Base-by-base conservation (phyloP, 2,113 vertebrate genomes). In the Cynopterus brachyotis region DNA sequence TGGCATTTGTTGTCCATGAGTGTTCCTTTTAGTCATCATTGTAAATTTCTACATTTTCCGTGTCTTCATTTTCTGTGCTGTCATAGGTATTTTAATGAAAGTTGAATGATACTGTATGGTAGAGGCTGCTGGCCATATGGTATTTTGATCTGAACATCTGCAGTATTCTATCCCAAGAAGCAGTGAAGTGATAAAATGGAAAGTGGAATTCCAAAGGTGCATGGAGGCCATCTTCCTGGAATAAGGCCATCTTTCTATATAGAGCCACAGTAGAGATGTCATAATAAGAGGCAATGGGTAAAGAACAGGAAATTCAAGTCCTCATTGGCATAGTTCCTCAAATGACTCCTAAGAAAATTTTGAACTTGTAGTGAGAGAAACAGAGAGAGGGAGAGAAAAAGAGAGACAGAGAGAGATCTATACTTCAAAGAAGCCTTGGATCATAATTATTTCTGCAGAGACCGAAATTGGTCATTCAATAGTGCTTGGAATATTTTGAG, bases 361-460 rank as follows among this genome's bases (percentile, higher is more conserved):
- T 81, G 64, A 80, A 13, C 50, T 80, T 92, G 19, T 10, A 30
- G 28, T 12, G 30, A 86, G 37, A 83, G 24, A 42, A 1, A 28
- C 8, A 60, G 53, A 82, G 57, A 22, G 3, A 26, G 9, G 15
- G 28, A 78, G 16, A 57, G 9, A 32, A 59, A 24, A 0, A 62
- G 16, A 53, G 24, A 78, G 16, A 59, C 5, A 28, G 9, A 47
- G 40, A 76, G 42, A 53, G 24, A 8, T 53, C 62, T 91, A 45
- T 13, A 37, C 67, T 84, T 94, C 57, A 89, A 95, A 95, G 32
- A 85, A 20, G n/a, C 8, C 47, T 78, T 72, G 55, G 82, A 42
- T 95, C 72, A 64, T 96, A 78, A 79, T 89, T 91, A 88, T 94
- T 96, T 91, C 92, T 96, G 84, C 78, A 89, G 88, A 91, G 69